phyloP scores from a whole-genome alignment of 2,113 vertebrate genomes.

The Lagopus muta region DNA sequence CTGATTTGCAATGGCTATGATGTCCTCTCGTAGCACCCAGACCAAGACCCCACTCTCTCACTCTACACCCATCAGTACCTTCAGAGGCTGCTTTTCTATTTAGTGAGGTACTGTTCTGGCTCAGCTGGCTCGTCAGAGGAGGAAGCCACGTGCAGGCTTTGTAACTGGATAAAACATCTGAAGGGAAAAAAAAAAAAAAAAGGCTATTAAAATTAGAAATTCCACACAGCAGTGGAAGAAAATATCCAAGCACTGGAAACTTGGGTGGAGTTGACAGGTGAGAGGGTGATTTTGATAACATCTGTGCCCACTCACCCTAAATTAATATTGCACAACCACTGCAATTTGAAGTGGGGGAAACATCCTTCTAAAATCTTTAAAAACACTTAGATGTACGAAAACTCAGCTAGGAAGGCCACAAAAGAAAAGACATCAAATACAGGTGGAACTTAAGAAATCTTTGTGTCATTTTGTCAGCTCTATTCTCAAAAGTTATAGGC shows the following conservation, averaged over 20 bases:
- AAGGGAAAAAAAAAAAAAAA: not conserved
- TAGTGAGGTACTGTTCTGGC: not conserved
- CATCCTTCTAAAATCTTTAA: not conserved
- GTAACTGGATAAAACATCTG: not conserved
- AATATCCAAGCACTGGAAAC: slow-evolving; percentile 24
- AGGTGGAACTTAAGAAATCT: not conserved
- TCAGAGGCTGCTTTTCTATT: not conserved
- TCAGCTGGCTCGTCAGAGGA: not conserved
- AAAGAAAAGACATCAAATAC: not conserved
- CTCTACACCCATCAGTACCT: not conserved
- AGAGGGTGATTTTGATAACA: slow-evolving; percentile 50
- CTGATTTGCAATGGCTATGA: not conserved
- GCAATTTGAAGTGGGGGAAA: not conserved
- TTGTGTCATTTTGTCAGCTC: not conserved
- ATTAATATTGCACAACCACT: not conserved
- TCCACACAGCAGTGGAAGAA: slow-evolving; percentile 24
- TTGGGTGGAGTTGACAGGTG: slow-evolving; percentile 18
- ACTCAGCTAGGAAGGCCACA: not conserved
- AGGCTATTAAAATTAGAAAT: not conserved
- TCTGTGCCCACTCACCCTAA: slow-evolving; percentile 1
- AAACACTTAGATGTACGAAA: not conserved
- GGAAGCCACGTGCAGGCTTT: not conserved
- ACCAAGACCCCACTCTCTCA: not conserved
- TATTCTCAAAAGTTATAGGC: not conserved
- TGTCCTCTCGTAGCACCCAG: slow-evolving; percentile 2